Conservation (phyloP, 2,888 invertebrate genomes). For the Aphodius sticticus region DNA sequence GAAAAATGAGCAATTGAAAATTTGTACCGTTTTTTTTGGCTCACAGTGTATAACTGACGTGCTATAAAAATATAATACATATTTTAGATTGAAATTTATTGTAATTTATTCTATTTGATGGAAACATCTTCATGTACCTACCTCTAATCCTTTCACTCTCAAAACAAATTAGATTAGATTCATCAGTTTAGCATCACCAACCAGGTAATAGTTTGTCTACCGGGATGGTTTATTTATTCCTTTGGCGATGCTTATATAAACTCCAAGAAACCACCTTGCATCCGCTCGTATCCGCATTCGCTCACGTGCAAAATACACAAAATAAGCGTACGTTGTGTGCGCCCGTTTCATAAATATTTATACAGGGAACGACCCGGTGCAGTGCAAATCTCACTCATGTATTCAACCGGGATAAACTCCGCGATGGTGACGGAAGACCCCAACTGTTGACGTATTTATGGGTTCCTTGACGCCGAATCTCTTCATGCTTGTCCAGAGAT, state of each 20-base stretch:
- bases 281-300: not conserved
- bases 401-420: not conserved
- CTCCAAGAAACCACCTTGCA: not conserved
- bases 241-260: not conserved
- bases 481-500: not conserved
- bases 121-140: no score
- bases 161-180: no score
- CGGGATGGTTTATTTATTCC: not conserved
- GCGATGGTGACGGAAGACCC: not conserved
- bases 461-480: not conserved
- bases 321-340: not conserved
- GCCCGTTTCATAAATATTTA: not conserved
- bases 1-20: no score
- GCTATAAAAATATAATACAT: no score
- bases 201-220: no score
- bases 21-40: no score
- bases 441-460: conserved; percentile 4
- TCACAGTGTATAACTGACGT: no score
- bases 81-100: no score
- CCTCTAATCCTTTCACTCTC: no score
- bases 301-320: not conserved
- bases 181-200: no score
- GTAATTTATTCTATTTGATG: no score
- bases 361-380: not conserved
- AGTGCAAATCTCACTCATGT: not conserved